Percentiles rank a stretch among this genome's conserved stretches.
These are phyloP conservation scores for Anguilla pacifica DNA, from an alignment of 2,797 vertebrate genomes.

Conservation along the genomic window DNA sequence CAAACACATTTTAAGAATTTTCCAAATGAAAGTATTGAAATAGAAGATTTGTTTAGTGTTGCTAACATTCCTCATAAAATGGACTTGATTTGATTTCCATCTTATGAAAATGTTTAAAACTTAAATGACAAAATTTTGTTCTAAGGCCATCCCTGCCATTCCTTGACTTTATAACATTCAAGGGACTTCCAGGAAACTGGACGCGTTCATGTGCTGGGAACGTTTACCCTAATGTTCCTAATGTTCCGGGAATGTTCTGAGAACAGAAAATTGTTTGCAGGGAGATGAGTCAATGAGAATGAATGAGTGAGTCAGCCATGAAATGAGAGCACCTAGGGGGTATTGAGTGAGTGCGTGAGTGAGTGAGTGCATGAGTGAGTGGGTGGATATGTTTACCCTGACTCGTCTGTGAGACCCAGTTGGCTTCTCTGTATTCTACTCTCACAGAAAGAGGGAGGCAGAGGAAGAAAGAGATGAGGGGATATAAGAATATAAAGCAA, in stretches of 20 bases:
- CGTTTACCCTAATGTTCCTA: not conserved
- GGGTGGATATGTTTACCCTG: not conserved
- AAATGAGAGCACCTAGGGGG: not conserved
- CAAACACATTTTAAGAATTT: not conserved
- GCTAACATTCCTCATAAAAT: not conserved
- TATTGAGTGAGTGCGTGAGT: not conserved
- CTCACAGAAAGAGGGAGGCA: not conserved
- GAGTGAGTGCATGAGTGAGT: not conserved
- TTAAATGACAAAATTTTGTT: not conserved
- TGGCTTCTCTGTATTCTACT: not conserved
- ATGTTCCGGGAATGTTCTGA: not conserved
- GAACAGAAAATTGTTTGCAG: not conserved
- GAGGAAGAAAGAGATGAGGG: not conserved
- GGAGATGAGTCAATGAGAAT: constrained; percentile 11
- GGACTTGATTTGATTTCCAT: not conserved
- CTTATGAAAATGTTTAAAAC: not conserved
- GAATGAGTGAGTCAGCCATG: constrained; percentile 20
- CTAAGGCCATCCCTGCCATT: not conserved
- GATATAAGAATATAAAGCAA: not conserved
- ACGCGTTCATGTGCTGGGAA: not conserved
- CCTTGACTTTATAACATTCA: not conserved
- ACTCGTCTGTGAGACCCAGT: not conserved
- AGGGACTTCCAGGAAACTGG: not conserved
- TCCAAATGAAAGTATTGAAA: not conserved
- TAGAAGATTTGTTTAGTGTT: not conserved